These are phyloP conservation scores for Heliconius hortense DNA, from an alignment of 2,888 invertebrate genomes.

Conservation along the genomic window DNA sequence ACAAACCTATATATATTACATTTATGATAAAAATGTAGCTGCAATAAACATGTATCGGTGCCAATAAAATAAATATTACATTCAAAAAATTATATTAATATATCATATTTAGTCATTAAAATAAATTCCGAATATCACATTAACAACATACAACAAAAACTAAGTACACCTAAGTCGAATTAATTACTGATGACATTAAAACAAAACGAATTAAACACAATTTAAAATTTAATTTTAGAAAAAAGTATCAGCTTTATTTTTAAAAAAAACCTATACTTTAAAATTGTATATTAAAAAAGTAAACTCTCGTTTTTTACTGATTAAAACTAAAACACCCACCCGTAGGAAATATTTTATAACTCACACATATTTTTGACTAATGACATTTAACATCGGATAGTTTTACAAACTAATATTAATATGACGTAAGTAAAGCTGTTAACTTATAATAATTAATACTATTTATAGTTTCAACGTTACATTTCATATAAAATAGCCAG, in stretches of 20 bases:
- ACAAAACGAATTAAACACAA: not conserved
- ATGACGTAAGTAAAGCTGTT: not conserved
- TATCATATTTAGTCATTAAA: not conserved
- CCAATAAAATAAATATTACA: not conserved
- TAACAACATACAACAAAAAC: not conserved
- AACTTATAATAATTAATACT: not conserved
- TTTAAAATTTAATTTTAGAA: not conserved
- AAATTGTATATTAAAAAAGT: too few species aligned
- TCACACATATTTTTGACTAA: too few species aligned
- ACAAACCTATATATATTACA: not conserved
- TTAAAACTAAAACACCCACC: too few species aligned
- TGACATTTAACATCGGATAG: not conserved
- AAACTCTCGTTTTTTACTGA: too few species aligned
- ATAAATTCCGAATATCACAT: not conserved
- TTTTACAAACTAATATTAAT: not conserved
- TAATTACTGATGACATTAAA: not conserved
- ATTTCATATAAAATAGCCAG: not conserved
- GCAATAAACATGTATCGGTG: not conserved
- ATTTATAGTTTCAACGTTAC: not conserved
- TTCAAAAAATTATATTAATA: not conserved
- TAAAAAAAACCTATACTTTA: not conserved
- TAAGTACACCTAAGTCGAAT: not conserved
- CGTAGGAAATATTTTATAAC: too few species aligned
- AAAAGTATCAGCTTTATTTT: not conserved
- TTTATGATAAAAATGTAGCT: not conserved